These are phyloP conservation scores for Crocidura indochinensis DNA, from an alignment of 2,797 vertebrate genomes.

Conservation along the genomic window DNA sequence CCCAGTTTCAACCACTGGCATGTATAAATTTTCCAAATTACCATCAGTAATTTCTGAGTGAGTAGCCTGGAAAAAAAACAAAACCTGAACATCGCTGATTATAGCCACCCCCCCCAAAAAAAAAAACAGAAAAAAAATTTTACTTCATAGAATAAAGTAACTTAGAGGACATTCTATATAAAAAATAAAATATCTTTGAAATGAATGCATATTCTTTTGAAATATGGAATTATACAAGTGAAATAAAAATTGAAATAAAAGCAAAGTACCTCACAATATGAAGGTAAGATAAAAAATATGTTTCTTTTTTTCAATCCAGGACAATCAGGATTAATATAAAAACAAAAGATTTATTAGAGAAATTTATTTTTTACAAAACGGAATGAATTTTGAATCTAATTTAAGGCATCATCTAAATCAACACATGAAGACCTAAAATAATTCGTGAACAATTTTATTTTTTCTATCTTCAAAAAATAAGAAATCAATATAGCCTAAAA, in stretches of 20 bases:
- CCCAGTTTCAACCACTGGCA: no score
- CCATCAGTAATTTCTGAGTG: no score
- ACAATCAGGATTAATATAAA: no score
- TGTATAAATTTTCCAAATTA: no score
- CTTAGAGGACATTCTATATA: background rate
- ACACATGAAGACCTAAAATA: background rate
- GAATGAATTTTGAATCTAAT: background rate
- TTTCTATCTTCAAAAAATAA: conserved; percentile 19
- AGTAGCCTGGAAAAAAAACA: no score
- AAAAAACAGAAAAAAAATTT: background rate
- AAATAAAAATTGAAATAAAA: background rate
- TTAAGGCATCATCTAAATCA: background rate
- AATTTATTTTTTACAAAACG: background rate
- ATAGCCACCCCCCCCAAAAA: no score
- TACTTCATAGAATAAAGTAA: background rate
- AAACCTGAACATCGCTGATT: background rate
- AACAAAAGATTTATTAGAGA: background rate
- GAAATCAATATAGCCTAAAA: background rate
- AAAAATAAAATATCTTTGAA: background rate
- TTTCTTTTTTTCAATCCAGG: background rate
- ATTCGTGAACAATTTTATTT: background rate
- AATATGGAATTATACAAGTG: background rate
- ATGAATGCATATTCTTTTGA: conserved; percentile 4
- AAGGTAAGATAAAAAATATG: background rate
- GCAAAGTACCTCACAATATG: background rate